Conservation (phyloP, 2,113 vertebrate genomes). For the Oophaga pumilio region DNA sequence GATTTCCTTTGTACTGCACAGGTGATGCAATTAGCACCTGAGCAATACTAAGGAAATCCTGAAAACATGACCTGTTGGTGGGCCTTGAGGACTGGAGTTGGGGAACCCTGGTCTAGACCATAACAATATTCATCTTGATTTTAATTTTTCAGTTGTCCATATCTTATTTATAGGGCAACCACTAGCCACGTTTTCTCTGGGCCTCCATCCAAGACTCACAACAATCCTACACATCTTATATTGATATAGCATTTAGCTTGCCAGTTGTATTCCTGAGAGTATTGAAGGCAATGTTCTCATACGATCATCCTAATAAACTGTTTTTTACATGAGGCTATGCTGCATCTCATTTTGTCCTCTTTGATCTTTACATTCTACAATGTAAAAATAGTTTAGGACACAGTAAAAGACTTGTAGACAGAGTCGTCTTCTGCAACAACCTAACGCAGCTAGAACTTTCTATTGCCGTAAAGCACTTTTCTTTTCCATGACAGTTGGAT, state of each 20-base stretch:
- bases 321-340: not conserved
- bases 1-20: too few relatives aligned
- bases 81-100: too few relatives aligned
- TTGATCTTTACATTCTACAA: not conserved
- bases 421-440: constrained; percentile 60
- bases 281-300: not conserved
- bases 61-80: too few relatives aligned
- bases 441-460: constrained; percentile 64
- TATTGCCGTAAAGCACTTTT: constrained; percentile 59
- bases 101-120: too few relatives aligned
- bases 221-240: too few relatives aligned
- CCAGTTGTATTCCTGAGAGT: not conserved
- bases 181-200: too few relatives aligned
- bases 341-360: not conserved
- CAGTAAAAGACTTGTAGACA: constrained; percentile 7
- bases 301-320: not conserved
- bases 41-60: too few relatives aligned
- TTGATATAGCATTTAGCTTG: not conserved
- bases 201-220: too few relatives aligned
- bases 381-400: not conserved
- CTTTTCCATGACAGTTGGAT: constrained; percentile 21
- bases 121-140: too few relatives aligned
- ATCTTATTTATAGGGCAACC: too few relatives aligned
- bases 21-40: too few relatives aligned
- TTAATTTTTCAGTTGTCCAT: too few relatives aligned